Conservation (phyloP, 2,797 vertebrate species). For the Saxicola maurus region DNA sequence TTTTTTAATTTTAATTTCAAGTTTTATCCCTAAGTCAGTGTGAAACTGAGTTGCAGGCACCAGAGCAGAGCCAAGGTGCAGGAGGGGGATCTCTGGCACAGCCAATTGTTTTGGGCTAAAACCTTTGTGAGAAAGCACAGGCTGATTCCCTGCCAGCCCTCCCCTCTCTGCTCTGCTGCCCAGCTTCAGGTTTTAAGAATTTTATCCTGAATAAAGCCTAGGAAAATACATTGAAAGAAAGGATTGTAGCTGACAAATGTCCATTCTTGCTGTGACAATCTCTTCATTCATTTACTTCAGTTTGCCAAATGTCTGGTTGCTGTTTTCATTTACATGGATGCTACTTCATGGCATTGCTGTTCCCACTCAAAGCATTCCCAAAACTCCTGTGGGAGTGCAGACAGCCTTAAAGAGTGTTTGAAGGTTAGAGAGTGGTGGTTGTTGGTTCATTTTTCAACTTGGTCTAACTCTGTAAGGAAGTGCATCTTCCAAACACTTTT, state of each 20-base stretch:
- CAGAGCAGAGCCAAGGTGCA: background rate
- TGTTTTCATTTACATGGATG: background rate
- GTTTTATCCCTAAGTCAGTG: background rate
- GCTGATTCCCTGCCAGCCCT: background rate
- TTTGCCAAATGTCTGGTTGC: background rate
- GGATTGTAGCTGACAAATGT: background rate
- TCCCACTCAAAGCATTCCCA: background rate
- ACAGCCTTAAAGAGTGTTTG: background rate
- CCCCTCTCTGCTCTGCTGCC: background rate
- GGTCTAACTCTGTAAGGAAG: background rate
- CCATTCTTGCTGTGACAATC: background rate
- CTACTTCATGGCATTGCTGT: background rate
- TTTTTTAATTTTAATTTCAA: background rate
- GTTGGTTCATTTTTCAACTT: background rate
- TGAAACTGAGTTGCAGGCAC: background rate
- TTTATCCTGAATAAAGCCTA: background rate
- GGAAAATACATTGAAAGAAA: background rate
- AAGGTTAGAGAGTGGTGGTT: background rate
- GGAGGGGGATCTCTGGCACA: background rate
- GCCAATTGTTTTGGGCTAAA: background rate
- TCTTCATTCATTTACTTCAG: background rate
- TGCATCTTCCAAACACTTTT: slow-evolving; percentile 1
- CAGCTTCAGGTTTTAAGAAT: background rate
- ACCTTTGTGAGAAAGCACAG: background rate
- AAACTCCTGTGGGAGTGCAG: background rate